Base-by-base conservation (phyloP, 2,113 vertebrate species). In the Muntiacus muntjak region DNA sequence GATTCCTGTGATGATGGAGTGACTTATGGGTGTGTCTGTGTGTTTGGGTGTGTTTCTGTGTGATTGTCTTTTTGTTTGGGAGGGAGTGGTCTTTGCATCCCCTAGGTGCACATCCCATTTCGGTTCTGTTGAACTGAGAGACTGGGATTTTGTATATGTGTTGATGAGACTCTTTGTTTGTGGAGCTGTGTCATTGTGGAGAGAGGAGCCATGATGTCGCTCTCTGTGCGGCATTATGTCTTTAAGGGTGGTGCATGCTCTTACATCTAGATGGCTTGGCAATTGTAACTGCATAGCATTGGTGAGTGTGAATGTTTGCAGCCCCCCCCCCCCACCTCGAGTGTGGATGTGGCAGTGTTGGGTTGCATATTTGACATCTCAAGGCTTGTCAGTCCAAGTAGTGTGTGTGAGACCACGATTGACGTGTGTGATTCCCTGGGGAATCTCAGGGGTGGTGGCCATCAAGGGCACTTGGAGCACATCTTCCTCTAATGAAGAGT, bases 141-240 rank as follows among this genome's bases (percentile, higher is more conserved):
- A 93, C 82, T n/a, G 50, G 17, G 40, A 86, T 83, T 84, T 91
- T 30, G 25, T 64, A 14, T 55, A 11, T 52, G 52, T 93, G 54
- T 64, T 95, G 83, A 5, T 21, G 50, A 93, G 47, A 47, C 92
- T 40, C 19, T n/a, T 89, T 74, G 71, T 92, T 93, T 83, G 74
- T 95, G 89, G 79, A 96, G 95, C 95, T 95, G 81, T 96, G 97
- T 97, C 95, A 90, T 93, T 16, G 50, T 78, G 47, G 84, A 52
- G 93, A 76, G 91, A 95, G 97, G 23, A 96, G 97, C 97, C 96
- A 96, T 97, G 95, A 94, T 95, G 96, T 89, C 45, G 82, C 71
- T 93, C 25, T 95, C 79, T 16, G 19, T 79, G 87, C 60, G 78
- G 92, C 96, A 57, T 92, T 95, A 92, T 95, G 62, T 76, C 94